phyloP scores from a whole-genome alignment of 2,113 vertebrate species.

The Nettapus auritus region DNA sequence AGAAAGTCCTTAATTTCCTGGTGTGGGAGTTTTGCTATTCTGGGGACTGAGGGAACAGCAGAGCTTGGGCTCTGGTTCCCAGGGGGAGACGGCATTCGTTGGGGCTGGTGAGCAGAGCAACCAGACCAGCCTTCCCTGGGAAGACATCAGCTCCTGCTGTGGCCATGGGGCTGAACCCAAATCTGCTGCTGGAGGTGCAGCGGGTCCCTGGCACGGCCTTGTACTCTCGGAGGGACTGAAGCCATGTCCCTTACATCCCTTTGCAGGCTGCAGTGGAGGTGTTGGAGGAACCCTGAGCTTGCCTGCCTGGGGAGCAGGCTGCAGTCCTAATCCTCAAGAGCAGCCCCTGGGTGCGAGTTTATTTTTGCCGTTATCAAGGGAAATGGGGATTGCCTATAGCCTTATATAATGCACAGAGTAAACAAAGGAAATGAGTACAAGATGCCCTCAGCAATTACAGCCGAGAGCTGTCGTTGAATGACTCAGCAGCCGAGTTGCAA shows the following conservation, averaged over 20 bases:
- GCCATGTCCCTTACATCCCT: background rate
- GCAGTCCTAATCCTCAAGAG: background rate
- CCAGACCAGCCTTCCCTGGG: background rate
- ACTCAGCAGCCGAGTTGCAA: constrained; percentile 22
- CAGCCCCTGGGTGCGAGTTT: background rate
- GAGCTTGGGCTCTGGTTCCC: background rate
- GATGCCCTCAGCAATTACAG: constrained; percentile 19
- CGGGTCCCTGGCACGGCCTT: background rate
- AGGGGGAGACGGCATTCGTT: rapidly evolving
- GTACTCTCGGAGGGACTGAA: rapidly evolving
- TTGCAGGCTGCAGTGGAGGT: rapidly evolving
- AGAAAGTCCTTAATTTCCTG: constrained; percentile 51
- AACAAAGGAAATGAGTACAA: constrained; percentile 20
- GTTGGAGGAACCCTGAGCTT: rapidly evolving
- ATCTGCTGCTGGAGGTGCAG: background rate
- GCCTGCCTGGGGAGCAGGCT: background rate
- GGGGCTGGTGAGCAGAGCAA: background rate
- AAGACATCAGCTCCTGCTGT: background rate
- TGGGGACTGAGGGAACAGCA: background rate
- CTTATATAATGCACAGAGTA: background rate
- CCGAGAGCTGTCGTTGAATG: background rate
- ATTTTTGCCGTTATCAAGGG: background rate
- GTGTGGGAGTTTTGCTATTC: constrained; percentile 45
- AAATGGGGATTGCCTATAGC: background rate
- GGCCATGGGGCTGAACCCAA: background rate